These are phyloP conservation scores for Pterophyllum scalare DNA, from an alignment of 2,113 vertebrate species.

Conservation along the genomic window DNA sequence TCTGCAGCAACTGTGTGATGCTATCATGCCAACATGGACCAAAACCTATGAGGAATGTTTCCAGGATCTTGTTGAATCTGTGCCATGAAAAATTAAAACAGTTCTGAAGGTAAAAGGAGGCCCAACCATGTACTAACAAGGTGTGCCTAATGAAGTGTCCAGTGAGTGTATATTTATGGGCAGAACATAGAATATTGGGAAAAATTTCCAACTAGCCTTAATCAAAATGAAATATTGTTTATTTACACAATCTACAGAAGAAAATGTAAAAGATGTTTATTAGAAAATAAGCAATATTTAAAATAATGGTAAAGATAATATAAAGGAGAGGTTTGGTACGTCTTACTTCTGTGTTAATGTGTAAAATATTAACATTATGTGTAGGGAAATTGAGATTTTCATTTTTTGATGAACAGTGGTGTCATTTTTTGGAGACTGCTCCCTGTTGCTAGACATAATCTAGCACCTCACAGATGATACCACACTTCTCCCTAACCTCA, in stretches of 20 bases:
- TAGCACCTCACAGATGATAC: background rate
- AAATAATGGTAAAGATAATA: background rate
- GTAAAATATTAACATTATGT: background rate
- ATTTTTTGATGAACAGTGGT: background rate
- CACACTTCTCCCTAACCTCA: background rate
- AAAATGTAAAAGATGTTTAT: background rate
- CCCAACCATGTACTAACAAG: background rate
- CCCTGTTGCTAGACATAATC: background rate
- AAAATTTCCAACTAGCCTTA: background rate
- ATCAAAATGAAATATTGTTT: background rate
- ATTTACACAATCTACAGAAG: background rate
- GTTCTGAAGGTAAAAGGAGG: background rate
- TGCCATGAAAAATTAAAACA: background rate
- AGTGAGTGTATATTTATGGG: background rate
- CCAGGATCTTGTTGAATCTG: too few relatives aligned
- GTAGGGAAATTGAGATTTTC: background rate
- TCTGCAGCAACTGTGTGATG: background rate
- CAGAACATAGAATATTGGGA: background rate
- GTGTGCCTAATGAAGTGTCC: background rate
- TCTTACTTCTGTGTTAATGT: rapidly evolving
- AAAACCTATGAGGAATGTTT: too few relatives aligned
- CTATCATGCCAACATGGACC: too few relatives aligned
- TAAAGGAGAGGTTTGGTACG: background rate
- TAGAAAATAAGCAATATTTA: background rate
- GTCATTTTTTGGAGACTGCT: background rate